Evolutionary conservation across 2,113 vertebrate genomes (phyloP).

Genomic region (Polypterus bichir): DNA sequence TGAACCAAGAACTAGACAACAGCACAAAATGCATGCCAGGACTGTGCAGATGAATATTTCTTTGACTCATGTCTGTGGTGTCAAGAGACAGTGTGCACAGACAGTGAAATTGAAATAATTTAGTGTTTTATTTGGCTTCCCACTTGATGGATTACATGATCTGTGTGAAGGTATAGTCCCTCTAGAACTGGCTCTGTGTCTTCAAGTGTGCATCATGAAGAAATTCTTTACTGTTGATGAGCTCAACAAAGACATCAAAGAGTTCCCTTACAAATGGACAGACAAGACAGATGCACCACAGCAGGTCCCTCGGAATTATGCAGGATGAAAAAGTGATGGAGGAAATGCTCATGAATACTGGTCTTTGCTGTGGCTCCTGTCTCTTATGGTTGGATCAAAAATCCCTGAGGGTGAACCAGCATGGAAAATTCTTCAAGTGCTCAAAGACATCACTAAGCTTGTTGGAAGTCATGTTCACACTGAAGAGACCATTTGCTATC

Average conservation of each 20-base stretch:
- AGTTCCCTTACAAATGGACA: slow-evolving; percentile 5
- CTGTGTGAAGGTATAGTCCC: neutral
- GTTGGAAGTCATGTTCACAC: slow-evolving; percentile 11
- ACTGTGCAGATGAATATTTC: neutral
- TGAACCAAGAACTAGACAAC: neutral
- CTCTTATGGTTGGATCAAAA: slow-evolving; percentile 9
- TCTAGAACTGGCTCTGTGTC: neutral
- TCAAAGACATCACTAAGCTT: slow-evolving; percentile 16
- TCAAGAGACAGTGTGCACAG: neutral
- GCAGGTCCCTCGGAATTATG: neutral
- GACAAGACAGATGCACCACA: slow-evolving; percentile 9
- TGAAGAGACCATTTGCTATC: slow-evolving; percentile 5
- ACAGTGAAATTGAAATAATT: neutral
- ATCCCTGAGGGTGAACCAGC: slow-evolving; percentile 9
- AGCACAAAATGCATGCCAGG: neutral
- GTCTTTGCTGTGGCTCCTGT: slow-evolving; percentile 5
- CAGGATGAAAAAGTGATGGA: slow-evolving; percentile 9
- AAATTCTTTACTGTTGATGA: slow-evolving; percentile 3
- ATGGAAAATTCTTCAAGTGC: slow-evolving; percentile 1
- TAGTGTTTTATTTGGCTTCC: neutral
- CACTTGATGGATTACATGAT: neutral
- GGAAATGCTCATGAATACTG: slow-evolving; percentile 4
- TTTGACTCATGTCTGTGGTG: neutral
- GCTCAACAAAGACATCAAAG: slow-evolving; percentile 11
- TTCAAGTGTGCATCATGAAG: neutral